A percentile compares a stretch with the other conserved stretches of the same genome.
Evolutionary conservation across 2,888 invertebrate species (phyloP).

Genomic region (Aplocera efformata): DNA sequence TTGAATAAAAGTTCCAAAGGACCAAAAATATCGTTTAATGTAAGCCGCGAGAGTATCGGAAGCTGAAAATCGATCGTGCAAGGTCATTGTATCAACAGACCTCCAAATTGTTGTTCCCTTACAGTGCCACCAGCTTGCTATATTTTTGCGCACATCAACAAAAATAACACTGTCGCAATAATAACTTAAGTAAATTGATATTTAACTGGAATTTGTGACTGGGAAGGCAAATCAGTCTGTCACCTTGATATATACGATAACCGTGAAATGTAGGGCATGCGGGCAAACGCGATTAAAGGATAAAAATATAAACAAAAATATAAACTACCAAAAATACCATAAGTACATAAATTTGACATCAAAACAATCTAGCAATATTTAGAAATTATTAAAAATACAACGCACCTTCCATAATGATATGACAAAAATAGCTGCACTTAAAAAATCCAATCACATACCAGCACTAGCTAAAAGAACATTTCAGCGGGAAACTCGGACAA

Average conservation of each 20-base stretch:
- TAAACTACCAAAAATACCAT: neutral
- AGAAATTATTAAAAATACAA: neutral
- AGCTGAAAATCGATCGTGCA: conserved; percentile 4
- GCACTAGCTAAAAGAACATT: conserved; percentile 28
- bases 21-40: too few species aligned
- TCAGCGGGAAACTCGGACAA: conserved; percentile 33
- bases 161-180: too few species aligned
- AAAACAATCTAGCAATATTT: neutral
- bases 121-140: too few species aligned
- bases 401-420: conserved; percentile 43
- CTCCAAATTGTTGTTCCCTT: too few species aligned
- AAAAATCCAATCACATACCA: conserved; percentile 23
- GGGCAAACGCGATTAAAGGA: neutral
- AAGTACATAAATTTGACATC: too few species aligned
- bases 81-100: too few species aligned
- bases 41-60: too few species aligned
- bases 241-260: conserved; percentile 24
- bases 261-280: conserved; percentile 3
- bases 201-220: neutral
- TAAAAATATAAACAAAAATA: conserved; percentile 10
- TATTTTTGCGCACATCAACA: too few species aligned
- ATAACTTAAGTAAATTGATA: neutral
- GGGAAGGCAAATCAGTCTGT: conserved; percentile 13
- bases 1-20: too few species aligned
- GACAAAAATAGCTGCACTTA: conserved; percentile 4